A percentile compares a stretch with the other conserved stretches of the same genome.
These are phyloP conservation scores for Nyctibius bracteatus DNA, from an alignment of 2,113 vertebrate species.

Conservation along the genomic window DNA sequence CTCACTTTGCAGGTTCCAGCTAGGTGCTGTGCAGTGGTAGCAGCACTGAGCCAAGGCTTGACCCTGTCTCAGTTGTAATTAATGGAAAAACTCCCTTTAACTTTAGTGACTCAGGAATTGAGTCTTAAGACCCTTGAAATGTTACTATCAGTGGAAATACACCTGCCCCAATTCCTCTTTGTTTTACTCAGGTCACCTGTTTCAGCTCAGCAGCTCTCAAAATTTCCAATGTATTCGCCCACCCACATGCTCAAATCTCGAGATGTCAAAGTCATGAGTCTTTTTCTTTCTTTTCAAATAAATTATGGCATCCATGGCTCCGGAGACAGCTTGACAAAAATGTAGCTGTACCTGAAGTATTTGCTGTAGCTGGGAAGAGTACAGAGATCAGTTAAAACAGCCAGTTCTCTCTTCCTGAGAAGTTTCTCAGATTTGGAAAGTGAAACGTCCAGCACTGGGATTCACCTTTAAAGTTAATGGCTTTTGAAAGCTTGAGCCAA, in stretches of 20 bases:
- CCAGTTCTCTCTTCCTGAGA: neutral
- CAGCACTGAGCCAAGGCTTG: neutral
- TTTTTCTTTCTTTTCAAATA: neutral
- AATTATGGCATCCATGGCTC: neutral
- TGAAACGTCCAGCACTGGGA: neutral
- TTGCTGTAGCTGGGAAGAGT: neutral
- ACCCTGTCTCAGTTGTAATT: neutral
- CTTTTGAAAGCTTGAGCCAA: neutral
- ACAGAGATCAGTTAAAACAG: neutral
- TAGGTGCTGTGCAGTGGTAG: neutral
- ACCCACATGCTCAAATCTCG: neutral
- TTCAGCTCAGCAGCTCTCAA: slow-evolving; percentile 19
- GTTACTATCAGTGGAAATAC: neutral
- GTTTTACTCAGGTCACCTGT: neutral
- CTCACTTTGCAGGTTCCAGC: neutral
- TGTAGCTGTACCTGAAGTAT: neutral
- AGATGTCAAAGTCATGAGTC: neutral
- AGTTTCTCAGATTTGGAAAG: neutral
- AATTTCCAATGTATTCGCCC: neutral
- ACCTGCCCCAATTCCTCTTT: neutral
- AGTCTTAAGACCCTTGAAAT: neutral
- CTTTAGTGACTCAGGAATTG: neutral
- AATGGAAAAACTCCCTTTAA: neutral
- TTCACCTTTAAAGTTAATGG: neutral
- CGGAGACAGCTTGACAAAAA: neutral